Conservation (phyloP, 2,113 vertebrate genomes). For the Acrocephalus arundinaceus region DNA sequence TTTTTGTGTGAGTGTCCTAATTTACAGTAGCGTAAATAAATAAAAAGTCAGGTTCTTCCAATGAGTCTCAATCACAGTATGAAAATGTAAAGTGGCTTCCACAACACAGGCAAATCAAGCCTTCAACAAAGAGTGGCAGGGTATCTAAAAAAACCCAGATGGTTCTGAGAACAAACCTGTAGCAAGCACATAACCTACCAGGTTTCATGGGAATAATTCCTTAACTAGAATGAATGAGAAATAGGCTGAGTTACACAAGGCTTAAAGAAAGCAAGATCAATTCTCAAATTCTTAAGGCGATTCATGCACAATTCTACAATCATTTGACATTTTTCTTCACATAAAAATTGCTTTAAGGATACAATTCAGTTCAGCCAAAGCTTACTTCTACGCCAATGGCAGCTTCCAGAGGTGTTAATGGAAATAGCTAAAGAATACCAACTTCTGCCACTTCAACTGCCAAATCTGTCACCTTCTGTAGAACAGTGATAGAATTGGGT, state of each 20-base stretch:
- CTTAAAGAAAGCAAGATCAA: constrained; percentile 26
- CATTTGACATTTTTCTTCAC: constrained; percentile 46
- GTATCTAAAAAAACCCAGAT: background rate
- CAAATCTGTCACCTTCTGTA: constrained; percentile 55
- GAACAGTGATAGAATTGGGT: constrained; percentile 36
- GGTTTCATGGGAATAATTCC: constrained; percentile 61
- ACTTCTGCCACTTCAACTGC: constrained; percentile 56
- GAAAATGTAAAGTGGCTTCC: constrained; percentile 31
- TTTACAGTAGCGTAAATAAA: constrained; percentile 15
- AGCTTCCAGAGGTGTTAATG: constrained; percentile 62
- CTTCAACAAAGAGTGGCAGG: constrained; percentile 33
- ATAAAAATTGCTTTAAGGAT: constrained; percentile 55
- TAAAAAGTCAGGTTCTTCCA: constrained; percentile 16
- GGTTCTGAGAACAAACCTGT: constrained; percentile 56
- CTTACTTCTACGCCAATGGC: constrained; percentile 26
- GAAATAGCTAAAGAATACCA: constrained; percentile 62
- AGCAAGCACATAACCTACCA: constrained; percentile 54
- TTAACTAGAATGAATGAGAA: constrained; percentile 69
- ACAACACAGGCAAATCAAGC: constrained; percentile 42
- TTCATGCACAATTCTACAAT: constrained; percentile 63
- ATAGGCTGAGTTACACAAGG: constrained; percentile 49
- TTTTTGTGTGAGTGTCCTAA: background rate
- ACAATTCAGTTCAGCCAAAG: constrained; percentile 49
- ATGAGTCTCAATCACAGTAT: constrained; percentile 13
- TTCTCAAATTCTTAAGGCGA: constrained; percentile 50